Percentiles rank a stretch among this genome's conserved stretches.
Conservation (phyloP, 2,888 invertebrate genomes). For the Busseola fusca region DNA sequence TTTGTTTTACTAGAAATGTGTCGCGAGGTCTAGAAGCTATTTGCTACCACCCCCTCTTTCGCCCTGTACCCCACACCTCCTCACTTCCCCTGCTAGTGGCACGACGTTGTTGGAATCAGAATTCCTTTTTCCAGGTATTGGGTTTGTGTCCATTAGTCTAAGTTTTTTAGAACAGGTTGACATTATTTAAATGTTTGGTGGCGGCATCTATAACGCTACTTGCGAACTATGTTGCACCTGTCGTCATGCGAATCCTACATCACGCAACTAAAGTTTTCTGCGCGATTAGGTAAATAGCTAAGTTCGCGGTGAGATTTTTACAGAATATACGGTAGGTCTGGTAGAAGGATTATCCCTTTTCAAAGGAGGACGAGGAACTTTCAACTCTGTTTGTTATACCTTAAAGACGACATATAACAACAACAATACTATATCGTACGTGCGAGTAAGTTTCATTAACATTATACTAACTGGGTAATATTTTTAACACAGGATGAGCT, state of each 20-base stretch:
- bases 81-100: slow-evolving; percentile 46
- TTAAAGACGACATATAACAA: too few species aligned
- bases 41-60: slow-evolving; percentile 36
- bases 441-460: not conserved
- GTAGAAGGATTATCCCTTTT: not conserved
- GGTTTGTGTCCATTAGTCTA: slow-evolving; percentile 40
- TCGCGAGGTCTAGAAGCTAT: slow-evolving; percentile 59
- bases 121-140: slow-evolving; percentile 52
- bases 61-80: not conserved
- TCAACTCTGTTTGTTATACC: not conserved
- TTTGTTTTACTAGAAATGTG: slow-evolving; percentile 60
- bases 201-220: not conserved
- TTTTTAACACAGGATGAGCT: not conserved
- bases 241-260: not conserved
- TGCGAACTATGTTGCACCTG: not conserved
- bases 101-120: slow-evolving; percentile 59
- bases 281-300: too few species aligned
- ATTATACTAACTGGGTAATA: not conserved
- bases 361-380: not conserved
- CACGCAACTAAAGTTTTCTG: not conserved
- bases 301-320: not conserved
- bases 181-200: not conserved
- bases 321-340: not conserved
- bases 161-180: not conserved
- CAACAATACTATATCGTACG: too few species aligned